Conservation (phyloP, 2,888 invertebrate species). For the Diachrysia chrysitis region DNA sequence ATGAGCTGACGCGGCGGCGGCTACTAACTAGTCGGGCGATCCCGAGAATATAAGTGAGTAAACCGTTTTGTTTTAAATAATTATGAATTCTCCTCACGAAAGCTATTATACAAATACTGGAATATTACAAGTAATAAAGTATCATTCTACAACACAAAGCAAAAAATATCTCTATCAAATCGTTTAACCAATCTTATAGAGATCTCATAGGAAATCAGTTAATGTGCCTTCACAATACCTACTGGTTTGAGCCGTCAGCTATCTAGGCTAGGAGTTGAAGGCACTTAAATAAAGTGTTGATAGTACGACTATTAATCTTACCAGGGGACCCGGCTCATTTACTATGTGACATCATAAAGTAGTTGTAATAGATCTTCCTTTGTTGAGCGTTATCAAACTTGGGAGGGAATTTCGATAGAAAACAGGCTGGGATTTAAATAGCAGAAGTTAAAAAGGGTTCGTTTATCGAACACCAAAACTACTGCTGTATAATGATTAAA, state of each 20-base stretch:
- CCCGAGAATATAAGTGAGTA: too few relatives aligned
- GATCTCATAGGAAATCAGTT: constrained; percentile 44
- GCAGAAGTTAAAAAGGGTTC: neutral
- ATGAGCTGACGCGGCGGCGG: too few relatives aligned
- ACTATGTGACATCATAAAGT: constrained; percentile 20
- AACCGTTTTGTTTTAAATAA: too few relatives aligned
- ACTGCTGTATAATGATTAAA: neutral
- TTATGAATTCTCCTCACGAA: too few relatives aligned
- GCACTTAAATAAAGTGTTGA: constrained; percentile 38
- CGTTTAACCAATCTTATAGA: too few relatives aligned
- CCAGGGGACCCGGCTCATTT: constrained; percentile 24
- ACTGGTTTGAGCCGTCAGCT: constrained; percentile 22
- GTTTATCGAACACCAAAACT: neutral
- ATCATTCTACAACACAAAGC: neutral
- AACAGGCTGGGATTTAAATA: neutral
- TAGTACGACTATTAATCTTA: constrained; percentile 41
- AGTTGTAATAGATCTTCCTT: constrained; percentile 28
- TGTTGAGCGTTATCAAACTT: constrained; percentile 33
- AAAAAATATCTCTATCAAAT: constrained; percentile 11
- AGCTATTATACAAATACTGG: too few relatives aligned
- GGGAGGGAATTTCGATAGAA: constrained; percentile 15
- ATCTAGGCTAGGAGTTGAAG: constrained; percentile 34
- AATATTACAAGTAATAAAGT: neutral
- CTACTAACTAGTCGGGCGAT: too few relatives aligned
- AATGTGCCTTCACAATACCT: constrained; percentile 19